phyloP scores from a whole-genome alignment of 2,888 invertebrate species.

The Agrochola macilenta region DNA sequence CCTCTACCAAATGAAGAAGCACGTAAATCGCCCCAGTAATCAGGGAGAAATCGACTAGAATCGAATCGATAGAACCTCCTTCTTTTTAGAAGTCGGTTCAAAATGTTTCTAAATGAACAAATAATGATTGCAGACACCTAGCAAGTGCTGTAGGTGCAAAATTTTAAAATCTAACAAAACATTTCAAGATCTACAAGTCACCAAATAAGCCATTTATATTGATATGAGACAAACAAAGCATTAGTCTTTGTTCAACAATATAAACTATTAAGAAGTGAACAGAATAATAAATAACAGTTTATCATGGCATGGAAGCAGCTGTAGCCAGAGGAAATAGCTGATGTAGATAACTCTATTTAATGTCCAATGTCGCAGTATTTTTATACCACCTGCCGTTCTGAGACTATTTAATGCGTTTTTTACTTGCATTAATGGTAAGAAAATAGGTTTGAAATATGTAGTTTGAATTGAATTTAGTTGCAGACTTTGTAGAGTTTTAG shows the following conservation, averaged over 20 bases:
- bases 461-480: background rate
- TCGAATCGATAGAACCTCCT: too few species aligned
- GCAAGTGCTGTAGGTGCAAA: too few species aligned
- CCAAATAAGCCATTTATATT: slow-evolving; percentile 14
- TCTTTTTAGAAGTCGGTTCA: too few species aligned
- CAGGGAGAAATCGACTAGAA: too few species aligned
- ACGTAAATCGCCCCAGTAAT: too few species aligned
- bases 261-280: slow-evolving; percentile 39
- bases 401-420: slow-evolving; percentile 6
- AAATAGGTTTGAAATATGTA: slow-evolving; percentile 1
- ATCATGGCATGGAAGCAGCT: slow-evolving; percentile 51
- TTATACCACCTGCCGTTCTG: slow-evolving; percentile 61
- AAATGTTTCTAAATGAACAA: too few species aligned
- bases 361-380: slow-evolving; percentile 54
- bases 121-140: background rate
- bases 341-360: slow-evolving; percentile 65
- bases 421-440: slow-evolving; percentile 1
- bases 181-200: background rate
- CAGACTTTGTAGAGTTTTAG: background rate
- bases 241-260: slow-evolving; percentile 33
- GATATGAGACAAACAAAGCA: slow-evolving; percentile 28
- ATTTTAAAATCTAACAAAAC: too few species aligned
- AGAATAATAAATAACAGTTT: slow-evolving; percentile 56
- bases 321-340: slow-evolving; percentile 51
- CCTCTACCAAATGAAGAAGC: too few species aligned